Conservation (phyloP, 2,113 vertebrate species). For the Anhinga rufa region DNA sequence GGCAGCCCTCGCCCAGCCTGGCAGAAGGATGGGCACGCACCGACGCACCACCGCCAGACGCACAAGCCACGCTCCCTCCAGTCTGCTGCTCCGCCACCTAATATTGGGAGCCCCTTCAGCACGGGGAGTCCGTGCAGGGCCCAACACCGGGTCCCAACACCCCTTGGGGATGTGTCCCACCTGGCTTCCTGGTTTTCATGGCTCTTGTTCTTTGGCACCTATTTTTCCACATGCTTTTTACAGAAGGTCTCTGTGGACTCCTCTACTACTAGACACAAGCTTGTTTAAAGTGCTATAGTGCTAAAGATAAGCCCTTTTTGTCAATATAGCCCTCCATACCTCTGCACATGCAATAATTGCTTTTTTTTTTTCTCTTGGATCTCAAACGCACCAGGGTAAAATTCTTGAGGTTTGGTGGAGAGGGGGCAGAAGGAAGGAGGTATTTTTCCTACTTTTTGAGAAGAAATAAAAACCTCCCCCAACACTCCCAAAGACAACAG, state of each 20-base stretch:
- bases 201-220: not conserved
- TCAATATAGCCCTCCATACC: not conserved
- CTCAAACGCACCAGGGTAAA: not conserved
- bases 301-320: not conserved
- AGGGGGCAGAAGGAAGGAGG: not conserved
- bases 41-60: accelerated
- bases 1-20: not conserved
- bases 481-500: not conserved
- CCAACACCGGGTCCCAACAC: accelerated
- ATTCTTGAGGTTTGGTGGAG: not conserved
- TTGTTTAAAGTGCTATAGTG: not conserved
- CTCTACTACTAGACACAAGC: not conserved
- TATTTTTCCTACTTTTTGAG: not conserved
- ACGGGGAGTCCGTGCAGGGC: accelerated
- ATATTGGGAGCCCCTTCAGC: not conserved
- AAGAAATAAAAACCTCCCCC: not conserved
- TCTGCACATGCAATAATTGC: not conserved
- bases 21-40: not conserved
- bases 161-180: not conserved
- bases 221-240: not conserved
- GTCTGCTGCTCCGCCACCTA: not conserved
- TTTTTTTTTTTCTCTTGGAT: not conserved
- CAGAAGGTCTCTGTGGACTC: not conserved
- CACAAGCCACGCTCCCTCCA: not conserved
- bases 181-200: not conserved